Conservation (phyloP, 2,113 vertebrate species). For the Synodontis membranacea region DNA sequence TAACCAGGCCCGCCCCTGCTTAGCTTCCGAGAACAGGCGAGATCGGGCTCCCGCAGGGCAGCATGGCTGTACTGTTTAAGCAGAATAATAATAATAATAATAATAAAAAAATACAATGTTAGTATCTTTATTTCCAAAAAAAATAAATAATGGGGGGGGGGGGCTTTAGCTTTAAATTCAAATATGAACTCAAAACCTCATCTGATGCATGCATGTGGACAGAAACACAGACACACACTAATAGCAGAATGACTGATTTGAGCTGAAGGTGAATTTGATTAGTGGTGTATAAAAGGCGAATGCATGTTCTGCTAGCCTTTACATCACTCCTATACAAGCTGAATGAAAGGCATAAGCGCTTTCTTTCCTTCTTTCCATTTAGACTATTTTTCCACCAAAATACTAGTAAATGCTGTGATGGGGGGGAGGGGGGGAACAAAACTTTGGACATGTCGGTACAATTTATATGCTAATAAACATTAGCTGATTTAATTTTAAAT, state of each 20-base stretch:
- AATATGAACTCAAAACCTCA: not conserved
- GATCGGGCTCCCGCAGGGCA: too few species aligned
- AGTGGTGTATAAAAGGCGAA: constrained; percentile 15
- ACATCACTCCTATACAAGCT: not conserved
- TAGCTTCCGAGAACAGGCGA: too few species aligned
- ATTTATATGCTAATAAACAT: constrained; percentile 11
- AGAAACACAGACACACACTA: not conserved
- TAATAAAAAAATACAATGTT: not conserved
- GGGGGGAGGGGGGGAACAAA: too few species aligned
- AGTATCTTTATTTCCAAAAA: not conserved
- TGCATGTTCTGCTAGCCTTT: not conserved
- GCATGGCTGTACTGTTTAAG: too few species aligned
- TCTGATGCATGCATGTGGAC: not conserved
- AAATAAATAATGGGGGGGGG: too few species aligned
- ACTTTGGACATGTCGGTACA: not conserved
- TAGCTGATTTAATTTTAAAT: not conserved
- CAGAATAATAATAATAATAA: too few species aligned
- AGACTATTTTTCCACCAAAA: not conserved
- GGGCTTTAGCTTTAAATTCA: not conserved
- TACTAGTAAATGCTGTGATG: not conserved
- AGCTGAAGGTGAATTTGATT: constrained; percentile 29
- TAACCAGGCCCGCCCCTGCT: too few species aligned
- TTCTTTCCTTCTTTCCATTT: not conserved
- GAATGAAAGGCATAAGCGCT: not conserved
- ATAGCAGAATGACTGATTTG: not conserved